phyloP scores from a whole-genome alignment of 2,113 vertebrate species.

The Sialia sialis region DNA sequence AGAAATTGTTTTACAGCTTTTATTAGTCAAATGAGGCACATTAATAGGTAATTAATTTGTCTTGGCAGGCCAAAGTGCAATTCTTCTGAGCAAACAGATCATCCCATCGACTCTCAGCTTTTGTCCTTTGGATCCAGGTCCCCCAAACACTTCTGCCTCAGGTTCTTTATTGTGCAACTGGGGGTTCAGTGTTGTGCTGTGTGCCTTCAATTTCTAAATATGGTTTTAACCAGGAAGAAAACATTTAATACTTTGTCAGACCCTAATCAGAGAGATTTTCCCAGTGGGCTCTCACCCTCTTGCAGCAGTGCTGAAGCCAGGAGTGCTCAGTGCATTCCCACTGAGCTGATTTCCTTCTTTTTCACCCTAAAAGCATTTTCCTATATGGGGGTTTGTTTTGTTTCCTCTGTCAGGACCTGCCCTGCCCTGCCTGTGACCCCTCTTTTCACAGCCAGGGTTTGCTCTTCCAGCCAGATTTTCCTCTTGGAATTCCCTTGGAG shows the following conservation, averaged over 20 bases:
- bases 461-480: not conserved
- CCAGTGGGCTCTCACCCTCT: not conserved
- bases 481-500: not conserved
- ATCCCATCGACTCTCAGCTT: not conserved
- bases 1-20: not conserved
- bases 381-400: accelerated
- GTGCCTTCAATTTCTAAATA: not conserved
- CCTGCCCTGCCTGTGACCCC: too few relatives aligned
- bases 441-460: not conserved
- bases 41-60: not conserved
- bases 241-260: not conserved
- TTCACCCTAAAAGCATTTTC: not conserved
- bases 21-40: not conserved
- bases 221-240: not conserved
- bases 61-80: not conserved
- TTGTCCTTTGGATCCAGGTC: not conserved
- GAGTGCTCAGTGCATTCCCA: not conserved
- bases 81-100: not conserved
- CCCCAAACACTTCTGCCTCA: not conserved
- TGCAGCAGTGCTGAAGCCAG: not conserved
- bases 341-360: not conserved
- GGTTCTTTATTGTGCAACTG: not conserved
- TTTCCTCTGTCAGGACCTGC: not conserved
- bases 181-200: not conserved
- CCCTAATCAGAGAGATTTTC: not conserved